Conservation (phyloP, 2,113 vertebrate genomes). For the Albula glossodonta region DNA sequence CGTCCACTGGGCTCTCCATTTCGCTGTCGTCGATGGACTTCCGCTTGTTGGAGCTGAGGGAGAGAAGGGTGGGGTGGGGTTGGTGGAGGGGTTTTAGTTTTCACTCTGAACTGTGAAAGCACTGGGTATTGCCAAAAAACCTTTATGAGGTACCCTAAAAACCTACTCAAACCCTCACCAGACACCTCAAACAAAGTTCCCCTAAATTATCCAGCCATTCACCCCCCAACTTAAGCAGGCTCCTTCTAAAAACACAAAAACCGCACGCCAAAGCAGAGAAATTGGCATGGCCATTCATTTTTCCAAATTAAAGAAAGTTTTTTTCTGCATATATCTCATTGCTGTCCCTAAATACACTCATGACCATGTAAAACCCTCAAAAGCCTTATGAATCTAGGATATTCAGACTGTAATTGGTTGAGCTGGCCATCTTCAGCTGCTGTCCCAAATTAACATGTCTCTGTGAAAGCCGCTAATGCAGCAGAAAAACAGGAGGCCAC, state of each 20-base stretch:
- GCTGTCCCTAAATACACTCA: no score
- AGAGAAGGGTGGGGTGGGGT: conserved; percentile 2
- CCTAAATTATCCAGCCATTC: background rate
- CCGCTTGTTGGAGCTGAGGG: conserved; percentile 82
- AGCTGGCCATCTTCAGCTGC: no score
- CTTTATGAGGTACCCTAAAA: no score
- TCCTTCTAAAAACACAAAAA: background rate
- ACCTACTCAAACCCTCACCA: no score
- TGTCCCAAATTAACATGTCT: no score
- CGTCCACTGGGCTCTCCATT: conserved; percentile 87
- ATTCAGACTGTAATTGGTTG: no score
- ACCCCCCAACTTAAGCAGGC: background rate
- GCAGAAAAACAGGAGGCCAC: background rate
- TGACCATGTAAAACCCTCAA: no score
- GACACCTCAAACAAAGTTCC: background rate
- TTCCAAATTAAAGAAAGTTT: background rate
- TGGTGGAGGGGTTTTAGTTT: background rate
- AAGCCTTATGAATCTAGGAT: no score
- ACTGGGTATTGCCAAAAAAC: no score
- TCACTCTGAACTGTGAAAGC: background rate
- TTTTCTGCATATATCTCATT: no score
- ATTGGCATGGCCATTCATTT: background rate
- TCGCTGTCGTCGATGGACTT: conserved; percentile 89
- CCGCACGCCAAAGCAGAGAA: background rate
- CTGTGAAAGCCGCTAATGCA: no score